Base-by-base conservation (phyloP, 2,797 vertebrate species). In the Poeciliopsis gracilis region DNA sequence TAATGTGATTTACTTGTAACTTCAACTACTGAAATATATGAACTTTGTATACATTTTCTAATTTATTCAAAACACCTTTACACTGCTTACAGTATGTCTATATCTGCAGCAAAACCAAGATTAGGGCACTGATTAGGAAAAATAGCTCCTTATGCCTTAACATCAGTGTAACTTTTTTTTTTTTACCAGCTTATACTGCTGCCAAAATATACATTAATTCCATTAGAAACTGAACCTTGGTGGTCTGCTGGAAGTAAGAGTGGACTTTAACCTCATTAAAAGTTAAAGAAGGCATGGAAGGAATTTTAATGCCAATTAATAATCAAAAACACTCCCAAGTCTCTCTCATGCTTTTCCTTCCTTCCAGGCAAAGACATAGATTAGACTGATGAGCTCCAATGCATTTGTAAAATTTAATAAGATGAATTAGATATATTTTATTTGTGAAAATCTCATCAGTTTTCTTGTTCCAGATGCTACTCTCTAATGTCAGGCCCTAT, bases 291-390 rank as follows among this genome's bases (percentile, higher is more conserved):
- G 88, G 77, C 77, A 20, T 91, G 91, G 84, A 88, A 85, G 71
- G 90, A 92, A 93, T 95, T 91, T 93, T 90, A 90, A 94, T 94
- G 81, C 80, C 81, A 90, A 90, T 94, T 94, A 93, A 93, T 92
- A 93, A 93, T 93, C 93, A 87, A 92, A 92, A 91, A 87, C 76
- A 82, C 74, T 76, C 66, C 75, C 86, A 41, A n/a, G 51, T 36
- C 74, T 82, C 33, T 77, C 82, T 85, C 76, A 45, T 80, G 77
- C 67, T 80, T 84, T 80, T 78, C 76, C 72, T 57, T 87, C 73
- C 85, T 89, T 77, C 25, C 25, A 2, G 81, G 57, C 28, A 63
- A 82, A 77, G 51, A 77, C 87, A 92, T 76, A 87, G 82, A 91
- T 86, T 84, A 87, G 77, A 75, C 73, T 81, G 66, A 88, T 77